These are phyloP conservation scores for Camelus bactrianus DNA, from an alignment of 2,113 vertebrate species.

Conservation along the genomic window DNA sequence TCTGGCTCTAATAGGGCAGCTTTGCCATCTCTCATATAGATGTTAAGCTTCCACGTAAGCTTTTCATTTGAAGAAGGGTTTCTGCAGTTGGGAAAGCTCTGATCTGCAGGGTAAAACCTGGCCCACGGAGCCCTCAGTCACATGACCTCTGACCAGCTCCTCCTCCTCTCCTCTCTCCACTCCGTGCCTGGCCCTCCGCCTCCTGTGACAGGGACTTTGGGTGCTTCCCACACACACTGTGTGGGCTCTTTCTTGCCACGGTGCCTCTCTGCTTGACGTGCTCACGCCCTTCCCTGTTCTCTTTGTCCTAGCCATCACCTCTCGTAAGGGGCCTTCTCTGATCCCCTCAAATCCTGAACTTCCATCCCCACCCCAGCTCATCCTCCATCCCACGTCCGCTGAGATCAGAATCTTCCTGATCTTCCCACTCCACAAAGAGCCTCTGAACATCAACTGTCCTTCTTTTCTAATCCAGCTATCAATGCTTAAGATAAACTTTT, in stretches of 20 bases:
- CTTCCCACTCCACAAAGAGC: background rate
- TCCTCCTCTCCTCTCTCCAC: background rate
- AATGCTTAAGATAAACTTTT: background rate
- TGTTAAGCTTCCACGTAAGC: background rate
- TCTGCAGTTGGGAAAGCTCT: background rate
- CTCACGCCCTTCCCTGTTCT: background rate
- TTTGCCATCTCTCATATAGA: background rate
- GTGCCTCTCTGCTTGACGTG: background rate
- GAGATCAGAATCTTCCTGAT: background rate
- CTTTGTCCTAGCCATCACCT: background rate
- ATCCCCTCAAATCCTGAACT: background rate
- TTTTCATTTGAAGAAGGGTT: background rate
- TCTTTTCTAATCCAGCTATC: background rate
- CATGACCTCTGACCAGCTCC: accelerated
- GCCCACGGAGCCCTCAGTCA: background rate
- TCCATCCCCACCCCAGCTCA: background rate
- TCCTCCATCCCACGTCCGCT: background rate
- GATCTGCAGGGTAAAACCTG: background rate
- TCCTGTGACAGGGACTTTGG: background rate
- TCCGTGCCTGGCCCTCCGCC: accelerated
- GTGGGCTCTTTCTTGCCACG: background rate
- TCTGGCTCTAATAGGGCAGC: background rate
- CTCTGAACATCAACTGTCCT: background rate
- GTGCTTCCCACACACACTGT: background rate
- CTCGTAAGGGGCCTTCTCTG: background rate